These are phyloP conservation scores for Haliclona indistincta DNA, from an alignment of 37 sponge, comb jelly and placozoan genomes.

Conservation along the genomic window DNA sequence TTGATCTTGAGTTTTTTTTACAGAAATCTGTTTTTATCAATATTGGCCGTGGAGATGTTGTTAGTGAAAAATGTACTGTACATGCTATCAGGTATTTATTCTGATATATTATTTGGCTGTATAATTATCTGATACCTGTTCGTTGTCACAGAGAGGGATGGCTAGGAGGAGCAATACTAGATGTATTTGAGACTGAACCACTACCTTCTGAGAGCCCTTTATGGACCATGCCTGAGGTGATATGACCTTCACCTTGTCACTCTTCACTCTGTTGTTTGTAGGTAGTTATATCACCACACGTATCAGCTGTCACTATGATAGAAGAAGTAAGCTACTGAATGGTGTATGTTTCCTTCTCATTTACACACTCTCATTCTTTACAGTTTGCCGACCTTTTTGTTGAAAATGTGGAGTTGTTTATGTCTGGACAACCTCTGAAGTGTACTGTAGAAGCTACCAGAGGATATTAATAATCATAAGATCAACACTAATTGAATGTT, in stretches of 20 bases:
- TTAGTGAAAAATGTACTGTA: slow-evolving; percentile 24
- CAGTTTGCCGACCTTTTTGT: slow-evolving; percentile 23
- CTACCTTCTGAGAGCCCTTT: slow-evolving; percentile 38
- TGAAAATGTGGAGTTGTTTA: slow-evolving; percentile 16
- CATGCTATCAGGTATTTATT: slow-evolving; percentile 30
- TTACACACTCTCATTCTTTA: not conserved
- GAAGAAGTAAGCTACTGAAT: slow-evolving; percentile 23
- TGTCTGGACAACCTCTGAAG: slow-evolving; percentile 37
- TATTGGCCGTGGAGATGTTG: slow-evolving; percentile 48
- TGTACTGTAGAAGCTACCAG: slow-evolving; percentile 21
- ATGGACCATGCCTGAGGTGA: slow-evolving; percentile 57
- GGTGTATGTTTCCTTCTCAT: not conserved
- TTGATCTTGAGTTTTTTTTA: not conserved
- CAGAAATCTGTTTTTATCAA: slow-evolving; percentile 65
- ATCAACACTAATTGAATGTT: too few species aligned
- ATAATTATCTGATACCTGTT: not conserved
- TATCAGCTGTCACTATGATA: slow-evolving; percentile 3
- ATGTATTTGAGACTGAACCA: slow-evolving; percentile 60
- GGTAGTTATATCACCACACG: slow-evolving; percentile 52
- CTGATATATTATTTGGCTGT: not conserved
- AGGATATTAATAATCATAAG: slow-evolving; percentile 22
- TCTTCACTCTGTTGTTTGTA: slow-evolving; percentile 1
- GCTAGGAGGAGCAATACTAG: slow-evolving; percentile 52
- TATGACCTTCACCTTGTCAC: not conserved
- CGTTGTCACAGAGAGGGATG: slow-evolving; percentile 29